phyloP scores from a whole-genome alignment of 2,888 invertebrate genomes.

The Metallyticus violacea region DNA sequence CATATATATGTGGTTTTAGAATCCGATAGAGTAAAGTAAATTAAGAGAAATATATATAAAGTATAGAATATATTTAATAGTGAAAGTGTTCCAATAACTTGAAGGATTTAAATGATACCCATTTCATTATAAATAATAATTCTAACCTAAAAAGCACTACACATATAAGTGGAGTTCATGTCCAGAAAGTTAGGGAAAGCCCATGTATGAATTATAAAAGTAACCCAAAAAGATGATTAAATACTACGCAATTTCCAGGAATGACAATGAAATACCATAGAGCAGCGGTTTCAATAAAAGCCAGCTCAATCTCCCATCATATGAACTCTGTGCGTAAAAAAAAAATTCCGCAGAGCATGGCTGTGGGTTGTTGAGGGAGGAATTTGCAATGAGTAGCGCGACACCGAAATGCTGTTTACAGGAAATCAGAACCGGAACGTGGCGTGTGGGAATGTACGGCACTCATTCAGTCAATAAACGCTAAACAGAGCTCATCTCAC shows the following conservation, averaged over 20 bases:
- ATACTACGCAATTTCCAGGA: too few relatives aligned
- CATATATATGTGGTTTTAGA: too few relatives aligned
- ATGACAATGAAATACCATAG: not conserved
- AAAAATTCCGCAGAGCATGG: not conserved
- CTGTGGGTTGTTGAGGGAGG: not conserved
- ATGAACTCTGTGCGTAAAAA: too few relatives aligned
- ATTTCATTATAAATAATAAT: too few relatives aligned
- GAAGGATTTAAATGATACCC: too few relatives aligned
- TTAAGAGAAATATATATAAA: too few relatives aligned
- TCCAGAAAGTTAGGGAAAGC: not conserved
- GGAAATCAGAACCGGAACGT: not conserved
- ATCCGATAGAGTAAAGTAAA: too few relatives aligned
- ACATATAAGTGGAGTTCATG: too few relatives aligned
- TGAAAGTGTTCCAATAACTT: too few relatives aligned
- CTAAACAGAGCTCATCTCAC: not conserved
- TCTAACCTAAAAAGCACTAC: too few relatives aligned
- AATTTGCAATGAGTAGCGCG: not conserved
- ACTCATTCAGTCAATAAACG: not conserved
- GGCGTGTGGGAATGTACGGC: not conserved
- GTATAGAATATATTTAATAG: too few relatives aligned
- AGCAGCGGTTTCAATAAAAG: not conserved
- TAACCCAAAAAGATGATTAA: not conserved
- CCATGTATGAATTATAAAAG: not conserved
- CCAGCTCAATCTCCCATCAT: too few relatives aligned
- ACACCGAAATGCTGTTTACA: not conserved